A percentile compares a stretch with the other conserved stretches of the same genome.
Evolutionary conservation across 2,113 vertebrate species (phyloP).

Genomic region (Triplophysa tibetana): DNA sequence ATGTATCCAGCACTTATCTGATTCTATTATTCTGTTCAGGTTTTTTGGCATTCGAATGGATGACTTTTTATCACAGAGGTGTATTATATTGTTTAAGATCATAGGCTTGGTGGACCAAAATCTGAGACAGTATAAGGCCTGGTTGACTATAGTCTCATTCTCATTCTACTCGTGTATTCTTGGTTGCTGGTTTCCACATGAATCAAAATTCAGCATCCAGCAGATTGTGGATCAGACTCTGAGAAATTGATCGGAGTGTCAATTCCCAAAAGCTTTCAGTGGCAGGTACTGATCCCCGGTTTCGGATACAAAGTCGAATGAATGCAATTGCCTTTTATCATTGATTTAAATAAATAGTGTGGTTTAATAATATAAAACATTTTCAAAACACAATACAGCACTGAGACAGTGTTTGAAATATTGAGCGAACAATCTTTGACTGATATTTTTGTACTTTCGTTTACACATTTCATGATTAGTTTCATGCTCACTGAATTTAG

Average conservation of each 20-base stretch:
- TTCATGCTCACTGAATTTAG: no score
- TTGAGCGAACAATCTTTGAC: background rate
- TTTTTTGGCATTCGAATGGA: no score
- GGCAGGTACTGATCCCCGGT: conserved; percentile 31
- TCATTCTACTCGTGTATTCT: conserved; percentile 22
- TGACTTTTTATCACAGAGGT: no score
- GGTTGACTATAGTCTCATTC: no score
- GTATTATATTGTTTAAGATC: no score
- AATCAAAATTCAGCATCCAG: conserved; percentile 48
- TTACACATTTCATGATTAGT: no score
- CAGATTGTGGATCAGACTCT: conserved; percentile 54
- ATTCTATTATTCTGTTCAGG: no score
- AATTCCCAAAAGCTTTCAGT: conserved; percentile 46
- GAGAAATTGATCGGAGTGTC: conserved; percentile 37
- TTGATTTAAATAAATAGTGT: conserved; percentile 6
- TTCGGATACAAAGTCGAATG: conserved; percentile 10
- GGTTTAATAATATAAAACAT: background rate
- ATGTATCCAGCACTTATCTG: no score
- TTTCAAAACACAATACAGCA: background rate
- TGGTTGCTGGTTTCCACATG: conserved; percentile 17
- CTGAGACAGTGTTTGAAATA: conserved; percentile 34
- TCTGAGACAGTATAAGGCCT: no score
- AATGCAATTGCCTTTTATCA: conserved; percentile 44
- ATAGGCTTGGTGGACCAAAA: no score
- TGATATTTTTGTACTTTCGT: no score